These are phyloP conservation scores for Tetragnatha montana DNA, from an alignment of 2,888 invertebrate genomes.

Conservation along the genomic window DNA sequence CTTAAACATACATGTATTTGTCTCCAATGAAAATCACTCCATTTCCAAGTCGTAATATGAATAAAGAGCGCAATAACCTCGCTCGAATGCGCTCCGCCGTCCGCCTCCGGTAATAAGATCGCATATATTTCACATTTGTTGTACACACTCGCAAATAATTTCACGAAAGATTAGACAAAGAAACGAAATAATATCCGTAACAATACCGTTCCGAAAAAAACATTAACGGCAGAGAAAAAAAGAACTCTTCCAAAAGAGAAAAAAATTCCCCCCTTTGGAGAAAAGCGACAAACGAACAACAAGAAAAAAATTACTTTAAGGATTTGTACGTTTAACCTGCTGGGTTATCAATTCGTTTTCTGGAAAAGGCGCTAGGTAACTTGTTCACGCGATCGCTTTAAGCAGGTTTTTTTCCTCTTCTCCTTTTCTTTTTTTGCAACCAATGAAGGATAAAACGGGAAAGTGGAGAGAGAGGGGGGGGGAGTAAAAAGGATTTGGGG, in stretches of 20 bases:
- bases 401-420: conserved; percentile 51
- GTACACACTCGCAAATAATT: conserved; percentile 64
- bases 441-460: conserved; percentile 68
- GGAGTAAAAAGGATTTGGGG: conserved; percentile 8
- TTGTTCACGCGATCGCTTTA: conserved; percentile 69
- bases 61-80: conserved; percentile 43
- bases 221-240: conserved; percentile 33
- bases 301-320: conserved; percentile 65
- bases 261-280: conserved; percentile 14
- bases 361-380: conserved; percentile 64
- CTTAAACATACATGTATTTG: too few species aligned
- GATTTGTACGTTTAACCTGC: conserved; percentile 70
- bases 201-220: conserved; percentile 47
- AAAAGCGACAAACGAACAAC: conserved; percentile 63
- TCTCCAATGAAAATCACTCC: conserved; percentile 23
- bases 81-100: conserved; percentile 38
- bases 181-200: conserved; percentile 68
- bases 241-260: conserved; percentile 29
- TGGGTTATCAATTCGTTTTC: conserved; percentile 68
- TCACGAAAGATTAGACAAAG: conserved; percentile 66
- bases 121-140: conserved; percentile 46
- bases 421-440: conserved; percentile 64
- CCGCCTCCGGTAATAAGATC: conserved; percentile 34
- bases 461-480: not conserved
- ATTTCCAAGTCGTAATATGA: conserved; percentile 10